Evolutionary conservation across 1,140 invertebrate genomes (phyloP).

Genomic region (Stegodyphus mimosarum): DNA sequence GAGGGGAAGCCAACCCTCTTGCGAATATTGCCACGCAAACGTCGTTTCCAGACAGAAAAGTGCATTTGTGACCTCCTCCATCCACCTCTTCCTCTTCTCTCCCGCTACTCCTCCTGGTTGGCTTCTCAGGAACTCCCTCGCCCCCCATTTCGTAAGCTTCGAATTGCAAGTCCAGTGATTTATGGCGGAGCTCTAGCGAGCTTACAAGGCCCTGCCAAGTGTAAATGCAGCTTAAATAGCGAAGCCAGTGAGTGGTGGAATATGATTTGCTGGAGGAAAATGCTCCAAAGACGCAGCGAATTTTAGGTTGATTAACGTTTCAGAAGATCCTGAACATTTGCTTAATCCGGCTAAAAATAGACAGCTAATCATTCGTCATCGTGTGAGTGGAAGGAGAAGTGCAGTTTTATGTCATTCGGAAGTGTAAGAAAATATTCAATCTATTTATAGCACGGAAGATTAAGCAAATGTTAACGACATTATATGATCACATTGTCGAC

Average conservation of each 20-base stretch:
- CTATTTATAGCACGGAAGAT: no score
- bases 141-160: not conserved
- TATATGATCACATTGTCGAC: no score
- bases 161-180: constrained; percentile 33
- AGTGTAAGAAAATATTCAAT: no score
- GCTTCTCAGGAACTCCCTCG: not conserved
- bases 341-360: no score
- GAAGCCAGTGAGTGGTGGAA: not conserved
- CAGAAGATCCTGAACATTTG: no score
- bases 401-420: no score
- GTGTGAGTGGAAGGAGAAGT: no score
- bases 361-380: no score
- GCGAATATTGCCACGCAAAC: not conserved
- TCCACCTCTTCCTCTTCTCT: not conserved
- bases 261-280: no score
- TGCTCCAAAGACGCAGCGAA: no score
- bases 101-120: constrained; percentile 3
- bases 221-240: constrained; percentile 40
- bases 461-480: no score
- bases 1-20: not conserved
- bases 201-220: constrained; percentile 11
- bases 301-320: no score
- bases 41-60: constrained; percentile 12
- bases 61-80: constrained; percentile 10
- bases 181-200: constrained; percentile 20